phyloP scores from a whole-genome alignment of 2,888 invertebrate species.

The Noctua comes region DNA sequence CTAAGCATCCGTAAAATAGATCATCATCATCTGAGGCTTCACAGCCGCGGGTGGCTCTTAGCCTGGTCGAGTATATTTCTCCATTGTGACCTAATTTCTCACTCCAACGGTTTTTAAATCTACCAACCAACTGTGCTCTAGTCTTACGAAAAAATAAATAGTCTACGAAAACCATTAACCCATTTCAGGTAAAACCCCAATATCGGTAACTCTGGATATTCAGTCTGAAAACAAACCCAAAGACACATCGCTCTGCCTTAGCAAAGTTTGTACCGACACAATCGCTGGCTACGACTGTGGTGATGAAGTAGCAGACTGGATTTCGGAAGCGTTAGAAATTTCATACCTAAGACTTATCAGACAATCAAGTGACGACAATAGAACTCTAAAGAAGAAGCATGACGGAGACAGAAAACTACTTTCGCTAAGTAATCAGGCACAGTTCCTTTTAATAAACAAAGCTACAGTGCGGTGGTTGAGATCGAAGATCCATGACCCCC shows the following conservation, averaged over 20 bases:
- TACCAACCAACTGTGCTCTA: neutral
- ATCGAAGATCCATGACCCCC: conserved; percentile 89
- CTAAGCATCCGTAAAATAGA: neutral
- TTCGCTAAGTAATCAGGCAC: conserved; percentile 95
- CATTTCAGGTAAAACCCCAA: conserved; percentile 87
- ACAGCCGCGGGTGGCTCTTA: neutral
- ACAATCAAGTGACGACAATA: conserved; percentile 87
- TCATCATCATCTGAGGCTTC: neutral
- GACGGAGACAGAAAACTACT: conserved; percentile 75
- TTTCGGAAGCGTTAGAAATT: conserved; percentile 92
- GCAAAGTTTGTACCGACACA: conserved; percentile 96
- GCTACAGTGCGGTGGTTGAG: conserved; percentile 94
- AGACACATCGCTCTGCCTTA: conserved; percentile 91
- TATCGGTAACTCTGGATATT: conserved; percentile 89
- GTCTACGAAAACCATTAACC: neutral
- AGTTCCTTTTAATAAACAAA: conserved; percentile 95
- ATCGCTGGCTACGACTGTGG: conserved; percentile 96
- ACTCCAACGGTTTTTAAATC: neutral
- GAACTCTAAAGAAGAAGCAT: conserved; percentile 79
- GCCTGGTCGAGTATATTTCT: neutral
- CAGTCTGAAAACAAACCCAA: conserved; percentile 68
- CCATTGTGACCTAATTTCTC: neutral
- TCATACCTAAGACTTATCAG: conserved; percentile 93
- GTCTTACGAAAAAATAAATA: neutral
- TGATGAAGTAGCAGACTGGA: conserved; percentile 94